Evolutionary conservation across 2,888 invertebrate genomes (phyloP).

Genomic region (Eupeodes latifasciatus): DNA sequence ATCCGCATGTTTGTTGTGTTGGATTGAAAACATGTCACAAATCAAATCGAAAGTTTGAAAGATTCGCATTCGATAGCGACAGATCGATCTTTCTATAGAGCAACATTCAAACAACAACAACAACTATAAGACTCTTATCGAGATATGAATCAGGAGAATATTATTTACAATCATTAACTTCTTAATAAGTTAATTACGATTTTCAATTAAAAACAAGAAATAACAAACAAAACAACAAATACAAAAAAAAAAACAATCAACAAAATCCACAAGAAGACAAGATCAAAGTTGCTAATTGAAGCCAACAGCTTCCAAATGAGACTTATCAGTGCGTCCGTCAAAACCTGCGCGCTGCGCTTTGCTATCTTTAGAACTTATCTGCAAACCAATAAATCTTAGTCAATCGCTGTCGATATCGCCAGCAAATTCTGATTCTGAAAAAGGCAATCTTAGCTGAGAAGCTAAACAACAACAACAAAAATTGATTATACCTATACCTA

Average conservation of each 20-base stretch:
- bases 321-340: conserved; percentile 61
- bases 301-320: conserved; percentile 59
- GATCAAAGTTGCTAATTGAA: conserved; percentile 71
- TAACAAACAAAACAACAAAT: not conserved
- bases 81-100: conserved; percentile 20
- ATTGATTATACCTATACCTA: not conserved
- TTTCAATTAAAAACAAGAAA: conserved; percentile 41
- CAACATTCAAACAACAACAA: not conserved
- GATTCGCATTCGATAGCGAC: conserved; percentile 9
- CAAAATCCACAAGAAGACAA: conserved; percentile 29
- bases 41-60: not conserved
- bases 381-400: conserved; percentile 72
- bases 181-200: conserved; percentile 61
- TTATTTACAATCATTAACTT: conserved; percentile 55
- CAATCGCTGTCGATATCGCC: conserved; percentile 68
- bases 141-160: conserved; percentile 46
- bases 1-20: not conserved
- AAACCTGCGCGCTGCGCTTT: conserved; percentile 55
- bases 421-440: not conserved
- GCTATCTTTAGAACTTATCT: conserved; percentile 66
- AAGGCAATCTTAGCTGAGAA: conserved; percentile 3
- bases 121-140: conserved; percentile 4
- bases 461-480: not conserved
- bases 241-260: conserved; percentile 15
- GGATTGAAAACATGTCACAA: conserved; percentile 14